Evolutionary conservation across 2,888 invertebrate genomes (phyloP).

Genomic region (Dryococelus australis): DNA sequence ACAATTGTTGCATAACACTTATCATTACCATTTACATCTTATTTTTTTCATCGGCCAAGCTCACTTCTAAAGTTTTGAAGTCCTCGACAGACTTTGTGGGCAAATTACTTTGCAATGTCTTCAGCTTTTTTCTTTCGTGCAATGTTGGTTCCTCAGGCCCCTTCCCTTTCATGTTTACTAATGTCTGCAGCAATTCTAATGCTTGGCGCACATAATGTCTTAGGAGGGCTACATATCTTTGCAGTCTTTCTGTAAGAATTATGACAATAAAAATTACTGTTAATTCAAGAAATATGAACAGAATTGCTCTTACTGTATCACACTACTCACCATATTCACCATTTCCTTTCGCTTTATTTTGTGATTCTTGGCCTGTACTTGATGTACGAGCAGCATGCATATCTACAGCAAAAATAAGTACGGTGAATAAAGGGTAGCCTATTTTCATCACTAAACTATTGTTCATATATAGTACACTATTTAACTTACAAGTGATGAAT

Average conservation of each 20-base stretch:
- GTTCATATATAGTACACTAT: not conserved
- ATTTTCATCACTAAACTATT: not conserved
- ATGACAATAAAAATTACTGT: not conserved
- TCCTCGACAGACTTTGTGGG: not conserved
- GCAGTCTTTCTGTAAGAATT: not conserved
- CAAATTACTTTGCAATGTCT: not conserved
- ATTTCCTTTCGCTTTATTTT: not conserved
- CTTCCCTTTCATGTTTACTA: not conserved
- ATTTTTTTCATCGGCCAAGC: not conserved
- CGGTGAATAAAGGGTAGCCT: not conserved
- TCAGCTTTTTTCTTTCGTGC: not conserved
- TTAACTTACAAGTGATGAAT: not conserved
- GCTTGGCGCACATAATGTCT: not conserved
- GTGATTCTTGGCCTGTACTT: not conserved
- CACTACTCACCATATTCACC: not conserved
- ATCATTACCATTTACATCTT: not conserved
- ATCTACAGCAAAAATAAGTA: not conserved
- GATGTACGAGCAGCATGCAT: not conserved
- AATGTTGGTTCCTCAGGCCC: not conserved
- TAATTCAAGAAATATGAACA: not conserved
- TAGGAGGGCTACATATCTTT: not conserved
- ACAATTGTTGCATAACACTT: no score
- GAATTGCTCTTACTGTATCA: not conserved
- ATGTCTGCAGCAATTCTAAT: slow-evolving; percentile 16
- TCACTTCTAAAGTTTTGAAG: not conserved